Base-by-base conservation (phyloP, 1,140 invertebrate species). In the Asbolus verrucosus region DNA sequence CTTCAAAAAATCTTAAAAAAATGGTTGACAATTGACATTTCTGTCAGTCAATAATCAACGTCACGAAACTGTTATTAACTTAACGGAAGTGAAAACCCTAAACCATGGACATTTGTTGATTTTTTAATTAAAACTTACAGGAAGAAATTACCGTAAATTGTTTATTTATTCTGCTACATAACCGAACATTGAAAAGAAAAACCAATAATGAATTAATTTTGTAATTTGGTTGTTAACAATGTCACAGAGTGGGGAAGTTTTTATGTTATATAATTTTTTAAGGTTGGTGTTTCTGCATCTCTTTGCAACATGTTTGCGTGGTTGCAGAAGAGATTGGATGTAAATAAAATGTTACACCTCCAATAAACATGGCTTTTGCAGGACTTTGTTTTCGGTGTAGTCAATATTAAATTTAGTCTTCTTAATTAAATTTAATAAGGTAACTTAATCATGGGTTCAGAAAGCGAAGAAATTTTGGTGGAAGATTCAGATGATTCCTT, bases 401-500 rank as follows among this genome's bases (percentile, higher is more conserved):
- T n/a, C 1, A 8, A 24, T 27, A 11, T 30, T 54, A 27, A 54
- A 27, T 54, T 54, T 4, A 27, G 1, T 21, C 2, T 46, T 1
- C 15, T 9, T 54, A 13, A 13, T 0, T 54, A 54, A n/a, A 54
- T 54, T 27, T 24, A 11, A 39, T 1, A 11, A 5, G n/a, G 36
- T 27, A 62, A 15, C 16, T 18, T 36, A 70, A 73, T 62, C 63
- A 80, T 80, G 78, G 76, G 74, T 73, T 80, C 77, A n/a, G 78
- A 77, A 72, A 75, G 75, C 19, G 78, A 79, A 6, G 77, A 80
- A 43, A 63, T 76, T 68, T 41, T 73, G 15, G 71, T 79, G 15
- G 79, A 78, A 70, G 79, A 80, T 67, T 79, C 78, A 0, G 78
- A 80, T 71, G 79, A 80, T 38, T 80, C 79, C 15, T 41, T 79